Base-by-base conservation (phyloP, 2,888 invertebrate genomes). In the Platynereis dumerilii region DNA sequence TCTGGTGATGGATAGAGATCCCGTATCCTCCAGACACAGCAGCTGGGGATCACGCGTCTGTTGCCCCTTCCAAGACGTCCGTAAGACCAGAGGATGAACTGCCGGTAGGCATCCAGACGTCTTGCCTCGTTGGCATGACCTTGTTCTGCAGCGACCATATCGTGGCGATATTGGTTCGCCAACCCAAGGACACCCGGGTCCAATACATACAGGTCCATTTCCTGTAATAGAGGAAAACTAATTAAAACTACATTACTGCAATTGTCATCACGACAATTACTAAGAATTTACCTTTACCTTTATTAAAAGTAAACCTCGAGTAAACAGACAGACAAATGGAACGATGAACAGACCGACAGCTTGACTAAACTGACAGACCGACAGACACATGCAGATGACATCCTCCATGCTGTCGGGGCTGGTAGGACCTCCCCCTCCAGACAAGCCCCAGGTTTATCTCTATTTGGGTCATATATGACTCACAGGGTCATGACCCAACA, bases 1-100 rank as follows among this genome's bases (percentile, higher is more conserved):
- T 58, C 64, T 12, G 66, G 34, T 20, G 68, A 67, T 5, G 71
- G 69, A 48, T 58, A 73, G 24, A 60, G 61, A 28, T 70, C 69
- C 12, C 73, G 20, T 15, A 73, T 70, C 39, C 39, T 59, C 65
- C 66, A 66, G 12, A 71, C 69, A 59, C 67, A 66, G 39, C 71
- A 71, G 5, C 66, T 68, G 1, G 70, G 71, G 26, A 73, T 64
- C 0, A 70, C 70, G 12, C 68, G 28, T 12, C 71, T 12, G 24
- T 55, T 62, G 2, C 71, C 69, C 5, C 29, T 55, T 10, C 66
- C 70, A 3, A 72, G 60, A 1, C 68, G 22, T 2, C 70, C 70
- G 65, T 66, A 61, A 10, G 52, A 42, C 69, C 70, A 72, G n/a
- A 68, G 22, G 1, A 65, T 44, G 39, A 62, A 71, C 53, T 72